Base-by-base conservation (phyloP, 1,140 invertebrate species). In the Drosophila persimilis region DNA sequence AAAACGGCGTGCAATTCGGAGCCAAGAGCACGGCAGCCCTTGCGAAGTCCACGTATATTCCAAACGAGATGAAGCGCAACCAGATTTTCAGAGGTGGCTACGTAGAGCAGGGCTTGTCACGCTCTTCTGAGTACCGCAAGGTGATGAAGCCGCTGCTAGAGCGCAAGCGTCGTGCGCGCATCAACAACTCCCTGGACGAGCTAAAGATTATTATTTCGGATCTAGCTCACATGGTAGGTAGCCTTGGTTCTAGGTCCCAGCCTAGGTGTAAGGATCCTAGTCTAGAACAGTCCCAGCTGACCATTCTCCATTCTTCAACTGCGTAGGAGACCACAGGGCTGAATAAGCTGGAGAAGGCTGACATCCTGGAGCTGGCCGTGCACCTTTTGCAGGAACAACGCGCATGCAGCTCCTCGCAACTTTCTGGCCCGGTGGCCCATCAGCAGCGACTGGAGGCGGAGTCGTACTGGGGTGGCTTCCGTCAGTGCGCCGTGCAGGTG, bases 281-380 rank as follows among this genome's bases (percentile, higher is more conserved):
- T 8, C 7, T 8, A 31, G 2, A 8, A 31, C 29, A 7, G 29
- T 31, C 1, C 29, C 29, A 7, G 29, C 29, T 31, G 29, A 31
- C 7, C 7, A 7, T 31, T 31, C 29, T 31, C 29, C 29, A 29
- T 29, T 7, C 29, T 29, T 7, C 29, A 29, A 29, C 29, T 51
- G 52, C 2, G 20, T n/a, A 90, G 73, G 95, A 96, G 86, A 94
- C 94, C 41, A 95, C 95, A 89, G 95, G 95, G 80, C 93, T 96
- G 65, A 95, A 95, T 80, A 97, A 97, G 92, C 90, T 97, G 81
- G 97, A 97, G 91, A 98, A 97, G 92, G 96, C 97, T n/a, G 97
- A 97, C 85, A 96, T 97, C 81, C 92, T 97, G 70, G 97, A 97
- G 90, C 93, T 97, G 92, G 97, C 96, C 1, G 96, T 97, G 29